A percentile compares a stretch with the other conserved stretches of the same genome.
Conservation (phyloP, 1,140 invertebrate genomes). For the Aphis craccivora region DNA sequence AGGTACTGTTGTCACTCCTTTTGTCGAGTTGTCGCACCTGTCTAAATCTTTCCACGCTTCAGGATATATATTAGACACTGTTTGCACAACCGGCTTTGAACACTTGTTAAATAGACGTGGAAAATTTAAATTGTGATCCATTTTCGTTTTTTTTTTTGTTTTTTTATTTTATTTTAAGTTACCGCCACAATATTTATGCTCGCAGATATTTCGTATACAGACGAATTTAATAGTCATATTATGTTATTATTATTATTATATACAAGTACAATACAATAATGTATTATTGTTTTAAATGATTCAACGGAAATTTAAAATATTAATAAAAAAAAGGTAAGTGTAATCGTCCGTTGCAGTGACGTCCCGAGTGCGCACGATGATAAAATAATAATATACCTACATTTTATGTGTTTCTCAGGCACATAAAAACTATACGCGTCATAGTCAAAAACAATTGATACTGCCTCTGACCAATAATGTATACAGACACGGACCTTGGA, state of each 20-base stretch:
- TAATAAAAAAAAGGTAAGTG: not conserved
- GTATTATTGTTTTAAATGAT: not conserved
- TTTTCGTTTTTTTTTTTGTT: constrained; percentile 29
- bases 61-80: constrained; percentile 57
- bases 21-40: constrained; percentile 57
- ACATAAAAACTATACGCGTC: constrained; percentile 4
- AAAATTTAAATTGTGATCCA: constrained; percentile 52
- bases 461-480: constrained; percentile 37
- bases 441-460: constrained; percentile 33
- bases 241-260: not conserved
- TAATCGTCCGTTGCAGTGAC: not conserved
- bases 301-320: not conserved
- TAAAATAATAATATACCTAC: not conserved
- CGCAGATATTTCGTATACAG: not conserved
- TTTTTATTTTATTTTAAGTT: constrained; percentile 33
- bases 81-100: constrained; percentile 58
- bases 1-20: constrained; percentile 56
- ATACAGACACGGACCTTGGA: constrained; percentile 6
- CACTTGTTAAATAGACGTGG: constrained; percentile 56
- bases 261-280: not conserved
- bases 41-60: constrained; percentile 57
- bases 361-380: not conserved
- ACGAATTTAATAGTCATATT: constrained; percentile 7
- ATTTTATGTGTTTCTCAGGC: not conserved
- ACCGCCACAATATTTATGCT: constrained; percentile 12